These are phyloP conservation scores for Latrodectus hesperus DNA, from an alignment of 2,888 invertebrate species.

Conservation along the genomic window DNA sequence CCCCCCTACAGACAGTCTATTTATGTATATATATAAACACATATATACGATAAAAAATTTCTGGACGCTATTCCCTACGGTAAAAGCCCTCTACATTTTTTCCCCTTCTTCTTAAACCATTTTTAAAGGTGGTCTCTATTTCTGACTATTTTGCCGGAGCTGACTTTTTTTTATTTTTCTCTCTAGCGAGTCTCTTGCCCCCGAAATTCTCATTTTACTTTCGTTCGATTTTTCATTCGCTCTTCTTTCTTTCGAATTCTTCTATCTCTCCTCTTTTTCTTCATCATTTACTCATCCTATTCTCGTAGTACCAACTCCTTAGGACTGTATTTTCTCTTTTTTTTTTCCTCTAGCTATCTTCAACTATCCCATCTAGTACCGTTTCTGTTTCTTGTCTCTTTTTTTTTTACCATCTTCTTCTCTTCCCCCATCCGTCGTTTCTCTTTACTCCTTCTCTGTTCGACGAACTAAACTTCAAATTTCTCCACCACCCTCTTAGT, in stretches of 20 bases:
- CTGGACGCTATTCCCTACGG: conserved; percentile 56
- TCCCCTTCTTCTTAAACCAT: conserved; percentile 57
- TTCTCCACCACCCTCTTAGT: conserved; percentile 11
- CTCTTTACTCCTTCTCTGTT: background rate
- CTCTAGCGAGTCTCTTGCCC: conserved; percentile 19
- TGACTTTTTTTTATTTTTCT: conserved; percentile 34
- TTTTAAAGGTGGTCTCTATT: conserved; percentile 66
- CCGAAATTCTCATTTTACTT: conserved; percentile 22
- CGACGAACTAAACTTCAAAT: conserved; percentile 45
- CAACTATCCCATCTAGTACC: conserved; percentile 35
- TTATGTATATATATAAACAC: conserved; percentile 18
- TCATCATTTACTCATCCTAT: conserved; percentile 67
- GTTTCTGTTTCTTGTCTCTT: conserved; percentile 1
- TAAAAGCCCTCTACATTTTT: conserved; percentile 64
- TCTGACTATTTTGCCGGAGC: conserved; percentile 61
- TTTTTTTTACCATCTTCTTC: background rate
- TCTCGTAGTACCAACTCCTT: conserved; percentile 60
- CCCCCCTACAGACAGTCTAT: conserved; percentile 14
- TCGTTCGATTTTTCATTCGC: conserved; percentile 27
- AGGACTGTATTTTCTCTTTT: conserved; percentile 51
- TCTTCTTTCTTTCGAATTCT: conserved; percentile 12
- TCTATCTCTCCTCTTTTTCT: conserved; percentile 25
- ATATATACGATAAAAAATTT: conserved; percentile 34
- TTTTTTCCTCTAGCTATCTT: conserved; percentile 47
- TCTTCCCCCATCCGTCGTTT: background rate